Conservation (phyloP, 2,888 invertebrate species). For the Diplazon laetatorius region DNA sequence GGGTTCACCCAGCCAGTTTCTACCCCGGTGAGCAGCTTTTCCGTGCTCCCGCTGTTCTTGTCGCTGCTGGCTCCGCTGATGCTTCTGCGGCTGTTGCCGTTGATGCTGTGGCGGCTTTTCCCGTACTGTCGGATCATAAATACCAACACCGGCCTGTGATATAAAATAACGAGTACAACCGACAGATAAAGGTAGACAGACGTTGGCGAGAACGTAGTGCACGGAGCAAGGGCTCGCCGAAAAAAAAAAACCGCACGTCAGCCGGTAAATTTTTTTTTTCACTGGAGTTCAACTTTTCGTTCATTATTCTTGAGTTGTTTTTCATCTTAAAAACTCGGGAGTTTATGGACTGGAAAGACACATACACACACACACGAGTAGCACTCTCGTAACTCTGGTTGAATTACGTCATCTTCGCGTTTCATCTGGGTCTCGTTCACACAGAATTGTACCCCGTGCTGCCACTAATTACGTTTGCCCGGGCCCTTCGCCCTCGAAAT, state of each 20-base stretch:
- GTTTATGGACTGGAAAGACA: constrained; percentile 66
- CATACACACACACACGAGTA: no score
- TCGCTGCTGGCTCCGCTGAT: neutral
- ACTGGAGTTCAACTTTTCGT: constrained; percentile 30
- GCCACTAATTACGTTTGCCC: constrained; percentile 72
- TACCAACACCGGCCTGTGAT: constrained; percentile 71
- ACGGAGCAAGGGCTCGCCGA: constrained; percentile 28
- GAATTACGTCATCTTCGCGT: neutral
- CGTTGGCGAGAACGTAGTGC: constrained; percentile 40
- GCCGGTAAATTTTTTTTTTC: constrained; percentile 59
- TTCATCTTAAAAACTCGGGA: constrained; percentile 62
- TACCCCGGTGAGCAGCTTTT: constrained; percentile 72
- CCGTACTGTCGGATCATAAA: constrained; percentile 69
- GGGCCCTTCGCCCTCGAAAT: constrained; percentile 59
- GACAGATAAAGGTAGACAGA: constrained; percentile 59
- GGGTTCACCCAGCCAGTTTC: constrained; percentile 71
- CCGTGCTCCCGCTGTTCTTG: constrained; percentile 55
- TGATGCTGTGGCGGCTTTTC: constrained; percentile 68
- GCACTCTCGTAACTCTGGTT: constrained; percentile 2
- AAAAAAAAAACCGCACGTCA: constrained; percentile 37
- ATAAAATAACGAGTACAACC: constrained; percentile 52
- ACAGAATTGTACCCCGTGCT: constrained; percentile 31
- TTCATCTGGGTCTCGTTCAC: constrained; percentile 18
- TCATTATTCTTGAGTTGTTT: constrained; percentile 24
- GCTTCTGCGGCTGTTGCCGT: constrained; percentile 57